Percentiles rank a stretch among this genome's conserved stretches.
Evolutionary conservation across 2,888 invertebrate genomes (phyloP).

Genomic region (Drosophila sordidula): DNA sequence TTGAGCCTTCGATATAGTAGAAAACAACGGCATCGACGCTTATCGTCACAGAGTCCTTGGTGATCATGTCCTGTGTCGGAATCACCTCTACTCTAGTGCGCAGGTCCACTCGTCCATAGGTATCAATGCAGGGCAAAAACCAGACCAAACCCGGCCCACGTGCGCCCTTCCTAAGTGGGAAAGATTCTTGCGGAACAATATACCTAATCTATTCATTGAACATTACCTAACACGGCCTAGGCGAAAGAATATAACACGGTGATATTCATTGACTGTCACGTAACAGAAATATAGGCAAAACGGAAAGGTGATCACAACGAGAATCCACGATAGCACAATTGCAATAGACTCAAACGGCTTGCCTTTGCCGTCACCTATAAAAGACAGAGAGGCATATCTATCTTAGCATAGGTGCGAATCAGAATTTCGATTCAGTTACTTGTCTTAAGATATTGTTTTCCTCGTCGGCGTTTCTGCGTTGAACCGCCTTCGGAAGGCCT

Average conservation of each 20-base stretch:
- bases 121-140: constrained; percentile 88
- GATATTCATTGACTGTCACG: constrained; percentile 86
- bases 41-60: constrained; percentile 96
- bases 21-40: constrained; percentile 95
- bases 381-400: background rate
- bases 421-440: constrained; percentile 22
- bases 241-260: constrained; percentile 88
- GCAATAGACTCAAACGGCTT: constrained; percentile 29
- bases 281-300: constrained; percentile 69
- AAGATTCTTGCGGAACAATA: accelerated
- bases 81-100: constrained; percentile 88
- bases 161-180: constrained; percentile 80
- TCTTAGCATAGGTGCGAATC: background rate
- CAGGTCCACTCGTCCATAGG: constrained; percentile 86
- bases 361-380: too few species aligned
- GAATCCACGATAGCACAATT: constrained; percentile 21
- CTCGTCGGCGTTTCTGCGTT: constrained; percentile 1
- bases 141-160: constrained; percentile 87
- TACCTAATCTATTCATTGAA: accelerated
- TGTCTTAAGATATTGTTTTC: constrained; percentile 48
- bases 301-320: constrained; percentile 72
- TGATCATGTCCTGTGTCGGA: constrained; percentile 89
- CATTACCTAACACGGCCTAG: constrained; percentile 85
- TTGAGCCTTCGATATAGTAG: constrained; percentile 90
- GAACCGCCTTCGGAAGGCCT: too few species aligned